These are phyloP conservation scores for Engystomops pustulosus DNA, from an alignment of 2,113 vertebrate species.

Conservation along the genomic window DNA sequence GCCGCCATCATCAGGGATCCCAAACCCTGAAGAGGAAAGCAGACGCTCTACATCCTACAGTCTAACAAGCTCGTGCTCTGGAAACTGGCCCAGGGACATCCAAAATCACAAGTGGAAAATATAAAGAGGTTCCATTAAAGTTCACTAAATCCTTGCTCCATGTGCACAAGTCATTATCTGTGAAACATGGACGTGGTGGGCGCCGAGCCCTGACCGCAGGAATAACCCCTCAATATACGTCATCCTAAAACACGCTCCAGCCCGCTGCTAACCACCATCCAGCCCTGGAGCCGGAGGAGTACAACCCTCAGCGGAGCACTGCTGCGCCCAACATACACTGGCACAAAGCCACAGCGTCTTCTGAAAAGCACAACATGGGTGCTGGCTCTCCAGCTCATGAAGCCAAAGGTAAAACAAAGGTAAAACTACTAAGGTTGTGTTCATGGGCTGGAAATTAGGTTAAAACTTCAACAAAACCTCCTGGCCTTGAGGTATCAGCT, in stretches of 20 bases:
- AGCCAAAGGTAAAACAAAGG: too few species aligned
- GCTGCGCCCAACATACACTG: not conserved
- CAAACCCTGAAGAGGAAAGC: conserved; percentile 20
- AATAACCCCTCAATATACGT: not conserved
- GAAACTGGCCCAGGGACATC: not conserved
- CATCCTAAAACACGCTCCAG: not conserved
- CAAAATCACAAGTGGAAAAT: conserved; percentile 18
- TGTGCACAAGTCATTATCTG: conserved; percentile 40
- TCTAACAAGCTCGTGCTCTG: conserved; percentile 14
- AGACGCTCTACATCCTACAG: not conserved
- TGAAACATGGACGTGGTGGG: not conserved
- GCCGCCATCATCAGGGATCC: not conserved
- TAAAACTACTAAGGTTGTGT: too few species aligned
- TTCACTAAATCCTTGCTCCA: conserved; percentile 18
- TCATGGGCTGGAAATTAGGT: too few species aligned
- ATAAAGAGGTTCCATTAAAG: conserved; percentile 22
- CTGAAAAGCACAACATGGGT: too few species aligned
- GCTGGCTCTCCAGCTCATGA: too few species aligned
- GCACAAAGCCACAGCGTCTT: too few species aligned
- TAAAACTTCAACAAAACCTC: too few species aligned
- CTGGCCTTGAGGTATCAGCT: too few species aligned
- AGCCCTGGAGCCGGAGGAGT: not conserved
- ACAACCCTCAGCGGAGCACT: not conserved
- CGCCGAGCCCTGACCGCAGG: not conserved
- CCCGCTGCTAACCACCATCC: not conserved